Base-by-base conservation (phyloP, 2,888 invertebrate genomes). In the Exephanes ischioxanthus region DNA sequence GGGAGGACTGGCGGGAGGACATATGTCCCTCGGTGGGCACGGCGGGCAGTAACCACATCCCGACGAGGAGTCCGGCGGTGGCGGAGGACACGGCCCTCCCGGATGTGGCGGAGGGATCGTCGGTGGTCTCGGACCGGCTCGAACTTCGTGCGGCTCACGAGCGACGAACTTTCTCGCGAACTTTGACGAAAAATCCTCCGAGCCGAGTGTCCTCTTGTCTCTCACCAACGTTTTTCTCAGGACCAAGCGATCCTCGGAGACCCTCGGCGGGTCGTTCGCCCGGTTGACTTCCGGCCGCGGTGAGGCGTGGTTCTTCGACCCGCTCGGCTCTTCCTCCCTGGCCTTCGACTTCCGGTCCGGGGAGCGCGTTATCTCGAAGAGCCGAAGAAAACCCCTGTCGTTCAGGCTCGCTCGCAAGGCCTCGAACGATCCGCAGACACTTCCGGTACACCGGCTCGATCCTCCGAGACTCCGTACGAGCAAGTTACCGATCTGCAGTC, bases 41-140 rank as follows among this genome's bases (percentile, higher is more conserved):
- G 72, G 58, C 16, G 58, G 58, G 19, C 72, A 51, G 7, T 51
- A 14, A 63, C 63, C 63, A 63, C 63, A 63, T 26, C 70, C 70
- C n/a, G 70, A 30, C 30, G 37, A 22, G 30, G 70, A 71, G 26
- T 51, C 53, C 7, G 51, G 19, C 41, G 22, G 7, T 5, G 19
- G 37, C 37, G 45, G 48, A 30, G 75, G 48, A 63, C n/a, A 45
- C 30, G 61, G 61, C n/a, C 58, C 45, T 61, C 61, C 73, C 55
- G 73, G 73, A 73, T 45, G 61, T 22, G 53, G 51, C 48, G 55
- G 37, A 3, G 71, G 53, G n/a, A 71, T 55, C 9, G 61, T 73
- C 26, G 73, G 73, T 72, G 72, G 22, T 72, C 26, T 41, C 55
- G 58, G 19, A 11, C 45, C 61, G 11, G 26, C 58, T 0, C 19